phyloP scores from a whole-genome alignment of 1,140 invertebrate genomes.

The Rhagoletis pomonella region DNA sequence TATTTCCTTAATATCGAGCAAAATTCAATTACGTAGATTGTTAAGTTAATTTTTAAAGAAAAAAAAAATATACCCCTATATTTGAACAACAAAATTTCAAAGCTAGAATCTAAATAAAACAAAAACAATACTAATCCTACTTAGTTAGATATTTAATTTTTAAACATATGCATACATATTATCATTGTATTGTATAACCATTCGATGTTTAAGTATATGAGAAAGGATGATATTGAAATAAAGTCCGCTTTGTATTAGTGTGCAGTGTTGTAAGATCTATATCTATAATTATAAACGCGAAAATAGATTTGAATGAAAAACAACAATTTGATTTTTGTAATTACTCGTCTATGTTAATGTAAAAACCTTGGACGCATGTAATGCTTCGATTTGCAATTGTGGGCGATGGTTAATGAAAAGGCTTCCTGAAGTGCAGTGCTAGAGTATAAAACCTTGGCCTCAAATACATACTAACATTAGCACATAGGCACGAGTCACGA shows the following conservation, averaged over 20 bases:
- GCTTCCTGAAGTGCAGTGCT: constrained; percentile 19
- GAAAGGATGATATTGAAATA: neutral
- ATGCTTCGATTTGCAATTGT: too few relatives aligned
- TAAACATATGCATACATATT: neutral
- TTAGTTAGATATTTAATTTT: constrained; percentile 11
- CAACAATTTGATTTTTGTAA: neutral
- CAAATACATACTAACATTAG: neutral
- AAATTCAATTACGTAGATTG: neutral
- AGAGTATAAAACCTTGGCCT: constrained; percentile 21
- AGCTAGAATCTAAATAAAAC: neutral
- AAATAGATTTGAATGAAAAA: neutral
- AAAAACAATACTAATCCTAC: neutral
- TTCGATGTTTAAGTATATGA: neutral
- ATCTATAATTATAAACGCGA: constrained; percentile 29
- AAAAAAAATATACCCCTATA: neutral
- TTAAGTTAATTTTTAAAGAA: neutral
- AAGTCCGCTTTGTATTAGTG: constrained; percentile 40
- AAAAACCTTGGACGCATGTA: too few relatives aligned
- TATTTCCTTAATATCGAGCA: neutral
- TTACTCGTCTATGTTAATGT: neutral
- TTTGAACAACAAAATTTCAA: neutral
- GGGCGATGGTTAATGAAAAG: neutral
- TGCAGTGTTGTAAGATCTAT: constrained; percentile 13
- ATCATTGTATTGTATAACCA: constrained; percentile 11
- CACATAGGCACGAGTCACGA: neutral